These are phyloP conservation scores for Apostichopus japonicus DNA, from an alignment of 35 echinoderm and acorn worm species.

Conservation along the genomic window DNA sequence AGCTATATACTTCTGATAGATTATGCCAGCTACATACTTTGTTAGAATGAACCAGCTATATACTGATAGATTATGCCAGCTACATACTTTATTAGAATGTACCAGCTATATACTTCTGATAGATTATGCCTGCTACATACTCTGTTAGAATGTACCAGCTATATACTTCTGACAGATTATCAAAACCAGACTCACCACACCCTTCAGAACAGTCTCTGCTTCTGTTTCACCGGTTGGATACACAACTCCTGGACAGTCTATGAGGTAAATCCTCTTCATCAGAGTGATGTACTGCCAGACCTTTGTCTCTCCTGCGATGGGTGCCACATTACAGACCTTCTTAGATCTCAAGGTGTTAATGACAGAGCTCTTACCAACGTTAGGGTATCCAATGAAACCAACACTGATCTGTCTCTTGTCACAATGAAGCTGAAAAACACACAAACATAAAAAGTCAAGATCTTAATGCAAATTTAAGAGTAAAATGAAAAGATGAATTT, in stretches of 20 bases:
- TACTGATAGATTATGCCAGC: too few relatives aligned
- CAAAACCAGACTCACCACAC: conserved; percentile 76
- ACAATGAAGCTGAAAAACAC: conserved; percentile 70
- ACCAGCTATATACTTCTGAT: too few relatives aligned
- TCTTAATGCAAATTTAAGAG: too few relatives aligned
- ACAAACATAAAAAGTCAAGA: neutral
- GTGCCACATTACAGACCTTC: conserved; percentile 98
- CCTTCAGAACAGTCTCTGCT: conserved; percentile 86
- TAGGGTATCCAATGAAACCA: conserved; percentile 97
- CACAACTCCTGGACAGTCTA: conserved; percentile 94
- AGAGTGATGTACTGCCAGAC: conserved; percentile 99
- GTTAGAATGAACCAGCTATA: too few relatives aligned
- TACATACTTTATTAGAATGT: too few relatives aligned
- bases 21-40: too few relatives aligned
- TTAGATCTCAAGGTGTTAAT: conserved; percentile 91
- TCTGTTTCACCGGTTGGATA: conserved; percentile 88
- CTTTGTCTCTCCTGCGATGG: conserved; percentile 93
- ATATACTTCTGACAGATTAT: too few relatives aligned
- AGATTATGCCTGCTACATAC: too few relatives aligned
- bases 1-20: too few relatives aligned
- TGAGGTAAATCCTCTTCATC: conserved; percentile 95
- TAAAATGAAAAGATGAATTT: too few relatives aligned
- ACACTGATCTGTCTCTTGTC: conserved; percentile 99
- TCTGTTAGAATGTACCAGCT: too few relatives aligned
- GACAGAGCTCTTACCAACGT: conserved; percentile 96